These are phyloP conservation scores for Cherax destructor DNA, from an alignment of 1,140 invertebrate species.

Conservation along the genomic window DNA sequence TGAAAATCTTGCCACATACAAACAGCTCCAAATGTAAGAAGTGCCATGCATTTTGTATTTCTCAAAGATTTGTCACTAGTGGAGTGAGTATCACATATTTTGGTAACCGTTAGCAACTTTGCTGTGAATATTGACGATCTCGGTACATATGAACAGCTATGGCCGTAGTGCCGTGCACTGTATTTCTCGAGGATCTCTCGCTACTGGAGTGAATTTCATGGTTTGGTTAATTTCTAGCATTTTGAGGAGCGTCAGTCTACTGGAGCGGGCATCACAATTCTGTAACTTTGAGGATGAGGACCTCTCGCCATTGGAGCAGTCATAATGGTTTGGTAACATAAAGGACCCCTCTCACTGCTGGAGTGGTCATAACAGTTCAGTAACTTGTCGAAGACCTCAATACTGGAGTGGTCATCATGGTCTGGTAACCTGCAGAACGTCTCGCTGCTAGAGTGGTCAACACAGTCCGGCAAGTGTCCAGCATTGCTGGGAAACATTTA, in stretches of 20 bases:
- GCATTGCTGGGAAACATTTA: slow-evolving; percentile 38
- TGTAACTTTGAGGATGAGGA: not conserved
- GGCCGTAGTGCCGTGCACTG: no score
- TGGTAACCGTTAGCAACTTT: no score
- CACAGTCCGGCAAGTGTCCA: slow-evolving; percentile 1
- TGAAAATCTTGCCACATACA: not conserved
- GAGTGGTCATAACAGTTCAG: not conserved
- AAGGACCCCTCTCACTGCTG: not conserved
- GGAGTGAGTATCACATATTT: no score
- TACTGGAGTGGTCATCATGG: no score
- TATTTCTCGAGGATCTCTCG: no score
- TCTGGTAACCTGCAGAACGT: no score
- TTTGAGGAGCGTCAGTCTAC: not conserved
- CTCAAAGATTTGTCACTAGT: not conserved
- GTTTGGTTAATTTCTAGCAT: no score
- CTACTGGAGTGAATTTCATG: no score
- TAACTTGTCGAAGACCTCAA: not conserved
- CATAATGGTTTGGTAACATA: no score
- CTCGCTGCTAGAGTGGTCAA: not conserved
- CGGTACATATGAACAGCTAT: no score
- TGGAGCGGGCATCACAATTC: slow-evolving; percentile 1
- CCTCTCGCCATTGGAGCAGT: no score
- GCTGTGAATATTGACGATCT: no score
- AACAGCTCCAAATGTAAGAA: not conserved
- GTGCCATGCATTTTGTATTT: slow-evolving; percentile 33